Evolutionary conservation across 2,113 vertebrate species (phyloP), one percentile per base, ranked within the genome.

Genomic region (Atrichornis clamosus): DNA sequence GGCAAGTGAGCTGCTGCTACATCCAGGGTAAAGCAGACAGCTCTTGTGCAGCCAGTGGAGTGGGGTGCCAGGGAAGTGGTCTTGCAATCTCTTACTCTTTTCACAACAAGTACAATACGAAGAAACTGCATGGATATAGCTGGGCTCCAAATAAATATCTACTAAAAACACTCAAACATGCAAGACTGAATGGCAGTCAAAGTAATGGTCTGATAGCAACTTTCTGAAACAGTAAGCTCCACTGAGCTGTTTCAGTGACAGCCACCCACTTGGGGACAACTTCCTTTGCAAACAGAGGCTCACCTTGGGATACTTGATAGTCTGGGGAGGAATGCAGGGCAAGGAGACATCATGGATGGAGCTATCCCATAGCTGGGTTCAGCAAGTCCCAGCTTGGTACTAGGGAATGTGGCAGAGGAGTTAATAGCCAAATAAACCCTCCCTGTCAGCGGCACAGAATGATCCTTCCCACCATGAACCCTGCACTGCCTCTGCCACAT

Each of bases 181-280:
- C 16, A 65, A 90, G 23, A 10, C 12, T 90, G 33, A 14, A 7
- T 32, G 19, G 9, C 10, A 75, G 39, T 37, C 39, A 55, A 82
- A 52, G 44, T 33, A 50, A 33, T 37, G 26, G 18, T 67, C 47
- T 46, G 64, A 58, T 7, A 47, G 35, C 14, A 81, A 33, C n/a
- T 70, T 88, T 74, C 42, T 80, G 39, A 67, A 74, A 74, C 1
- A 26, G 27, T 74, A 78, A 65, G 53, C 37, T 55, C 39, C n/a
- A 33, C 4, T 52, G 33, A 69, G n/a, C 26, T 70, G 14, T 50
- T 85, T 67, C 50, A 59, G 30, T 35, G 23, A 62, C 7, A 77
- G 35, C 19, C 1, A 2, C 27, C 27, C 0, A 0, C 2, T 0
- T 83, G 22, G 13, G 15, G 17, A 63, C 28, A n/a, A 12, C 37